Evolutionary conservation across 2,888 invertebrate species (phyloP), one percentile per base, ranked within the genome.

Genomic region (Orthosia gothica): DNA sequence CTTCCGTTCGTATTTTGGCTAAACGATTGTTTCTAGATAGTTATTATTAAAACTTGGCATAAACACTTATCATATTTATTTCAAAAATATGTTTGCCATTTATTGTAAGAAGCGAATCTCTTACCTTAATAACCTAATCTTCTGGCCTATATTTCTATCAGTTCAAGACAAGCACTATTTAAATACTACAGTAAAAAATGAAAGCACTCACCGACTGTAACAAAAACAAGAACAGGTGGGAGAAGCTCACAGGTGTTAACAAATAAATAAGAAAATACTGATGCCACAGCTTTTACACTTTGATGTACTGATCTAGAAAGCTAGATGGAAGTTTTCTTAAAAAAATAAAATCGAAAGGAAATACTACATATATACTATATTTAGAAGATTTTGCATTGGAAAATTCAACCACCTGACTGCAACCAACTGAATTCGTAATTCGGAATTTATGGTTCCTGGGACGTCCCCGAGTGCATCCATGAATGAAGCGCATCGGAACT

Each of bases 31-130:
- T 68, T 23, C 76, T 66, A 65, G 58, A 66, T 69, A 77, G 54
- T 77, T 80, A 82, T 80, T 77, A 81, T 77, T 77, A 77, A 77
- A 62, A 73, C 68, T 80, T 80, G 82, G 77, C 80, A 81, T 69
- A 76, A 73, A 77, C 54, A 80, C 73, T 77, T 73, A 68, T 82
- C 61, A 77, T 68, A 73, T 69, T 81, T 77, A 80, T 66, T 69
- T 71, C 7, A 52, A 72, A 81, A 72, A 77, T 50, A 81, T 65
- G 18, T 77, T 62, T 65, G 64, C 69, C 49, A 54, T 66, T 62
- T 57, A 55, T 71, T 68, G 23, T 71, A 72, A 61, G 40, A 76
- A 52, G 13, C 47, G n/a, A 65, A 81, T 66, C 18, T 47, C 57
- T 67, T 75, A 69, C 45, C 52, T 80, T 61, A 18, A 76, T 68